Evolutionary conservation across 2,797 vertebrate genomes (phyloP), one percentile per base, ranked within the genome.

Genomic region (Loriculus beryllinus): DNA sequence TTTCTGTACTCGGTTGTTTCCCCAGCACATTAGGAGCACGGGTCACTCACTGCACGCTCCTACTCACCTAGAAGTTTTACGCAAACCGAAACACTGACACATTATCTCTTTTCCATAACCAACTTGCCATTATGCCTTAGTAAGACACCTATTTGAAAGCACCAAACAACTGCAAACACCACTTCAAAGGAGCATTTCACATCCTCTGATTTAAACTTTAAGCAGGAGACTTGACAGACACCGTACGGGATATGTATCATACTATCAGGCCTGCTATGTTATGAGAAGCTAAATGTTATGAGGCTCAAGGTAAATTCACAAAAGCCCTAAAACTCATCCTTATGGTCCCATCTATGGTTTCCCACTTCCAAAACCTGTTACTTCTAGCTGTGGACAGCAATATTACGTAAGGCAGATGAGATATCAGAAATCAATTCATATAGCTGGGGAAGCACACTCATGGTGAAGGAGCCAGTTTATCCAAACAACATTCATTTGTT

Each of bases 251-350:
- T 33, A 13, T 8, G 20, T 10, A 17, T 1, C 43, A 40, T 4
- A 39, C 65, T 20, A 2, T 29, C 4, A 16, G 52, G 6, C 42
- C 29, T 37, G n/a, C 49, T 71, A 40, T 1, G 0, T 13, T 37
- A 40, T 1, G 14, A 79, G n/a, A 68, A 76, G 11, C 2, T 57
- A 56, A 56, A 21, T 2, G 1, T 49, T 68, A 18, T 0, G 1
- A 82, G 39, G 31, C 5, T 57, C n/a, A 35, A 62, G 14, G 6
- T 8, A 47, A 81, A 37, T 35, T 54, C 60, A 64, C 21, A 48
- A 80, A 68, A 70, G 16, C 23, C 39, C 17, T 40, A 37, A 35
- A 84, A 54, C 7, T 23, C 33, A 19, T 7, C 37, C 33, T 35
- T 49, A 14, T 7, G 10, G 25, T 15, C 14, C 42, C 3, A 4